Evolutionary conservation across 2,113 vertebrate species (phyloP).

Genomic region (Talpa occidentalis): DNA sequence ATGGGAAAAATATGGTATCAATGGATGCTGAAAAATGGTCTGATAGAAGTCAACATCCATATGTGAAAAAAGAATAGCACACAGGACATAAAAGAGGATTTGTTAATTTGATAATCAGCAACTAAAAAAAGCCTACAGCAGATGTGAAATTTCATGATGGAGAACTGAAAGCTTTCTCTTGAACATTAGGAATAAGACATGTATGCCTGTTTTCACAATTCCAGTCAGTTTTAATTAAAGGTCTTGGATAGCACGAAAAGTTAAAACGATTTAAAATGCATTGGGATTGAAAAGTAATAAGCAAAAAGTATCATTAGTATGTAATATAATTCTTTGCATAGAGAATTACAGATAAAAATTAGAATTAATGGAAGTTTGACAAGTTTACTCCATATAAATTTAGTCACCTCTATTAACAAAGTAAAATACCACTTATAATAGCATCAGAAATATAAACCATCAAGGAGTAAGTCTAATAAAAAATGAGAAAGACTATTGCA

Average conservation of each 20-base stretch:
- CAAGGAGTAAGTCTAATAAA: not conserved
- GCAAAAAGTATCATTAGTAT: not conserved
- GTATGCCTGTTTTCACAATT: not conserved
- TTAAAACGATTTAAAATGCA: not conserved
- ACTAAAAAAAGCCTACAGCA: not conserved
- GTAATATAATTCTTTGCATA: not conserved
- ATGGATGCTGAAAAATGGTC: not conserved
- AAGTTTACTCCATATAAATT: not conserved
- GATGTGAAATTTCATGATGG: not conserved
- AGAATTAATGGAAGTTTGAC: not conserved
- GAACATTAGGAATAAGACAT: not conserved
- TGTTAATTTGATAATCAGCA: not conserved
- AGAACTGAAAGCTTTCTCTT: not conserved
- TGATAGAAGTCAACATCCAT: slow-evolving; percentile 1
- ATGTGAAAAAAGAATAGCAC: not conserved
- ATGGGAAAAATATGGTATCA: not conserved
- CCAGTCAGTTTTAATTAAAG: not conserved
- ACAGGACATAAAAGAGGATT: not conserved
- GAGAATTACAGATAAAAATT: not conserved
- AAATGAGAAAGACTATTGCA: not conserved
- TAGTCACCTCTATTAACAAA: not conserved
- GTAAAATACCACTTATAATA: not conserved
- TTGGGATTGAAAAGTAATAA: not conserved
- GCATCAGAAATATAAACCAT: not conserved
- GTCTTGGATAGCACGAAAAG: not conserved